phyloP scores from a whole-genome alignment of 2,113 vertebrate species.

The Oncorhynchus tshawytscha region DNA sequence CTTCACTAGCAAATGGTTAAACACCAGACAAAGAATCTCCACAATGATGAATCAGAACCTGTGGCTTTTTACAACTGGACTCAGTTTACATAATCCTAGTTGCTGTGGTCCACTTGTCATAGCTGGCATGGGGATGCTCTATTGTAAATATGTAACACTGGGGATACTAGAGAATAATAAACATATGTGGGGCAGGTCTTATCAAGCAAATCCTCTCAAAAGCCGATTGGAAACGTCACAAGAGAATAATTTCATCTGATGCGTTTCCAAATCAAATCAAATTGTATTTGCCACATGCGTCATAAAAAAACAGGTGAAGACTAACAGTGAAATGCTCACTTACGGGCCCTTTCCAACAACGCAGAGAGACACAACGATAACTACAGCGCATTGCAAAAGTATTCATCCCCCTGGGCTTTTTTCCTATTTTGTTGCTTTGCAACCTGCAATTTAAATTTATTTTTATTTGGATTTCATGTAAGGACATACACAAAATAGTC shows the following conservation, averaged over 20 bases:
- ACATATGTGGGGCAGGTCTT: slow-evolving; percentile 47
- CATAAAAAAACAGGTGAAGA: too few relatives aligned
- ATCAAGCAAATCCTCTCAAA: slow-evolving; percentile 59
- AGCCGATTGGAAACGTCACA: slow-evolving; percentile 50
- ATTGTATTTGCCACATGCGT: too few relatives aligned
- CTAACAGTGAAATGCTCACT: too few relatives aligned
- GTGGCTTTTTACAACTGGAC: background rate
- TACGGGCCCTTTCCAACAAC: too few relatives aligned
- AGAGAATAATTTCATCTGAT: slow-evolving; percentile 34
- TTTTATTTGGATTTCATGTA: too few relatives aligned
- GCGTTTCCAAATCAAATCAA: slow-evolving; percentile 33
- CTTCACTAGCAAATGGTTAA: background rate
- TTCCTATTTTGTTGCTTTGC: too few relatives aligned
- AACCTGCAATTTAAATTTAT: too few relatives aligned
- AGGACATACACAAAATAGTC: too few relatives aligned
- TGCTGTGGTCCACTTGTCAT: slow-evolving; percentile 26
- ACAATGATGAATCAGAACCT: background rate
- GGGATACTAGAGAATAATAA: slow-evolving; percentile 32
- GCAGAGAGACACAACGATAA: too few relatives aligned
- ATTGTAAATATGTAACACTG: slow-evolving; percentile 26
- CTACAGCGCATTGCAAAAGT: too few relatives aligned
- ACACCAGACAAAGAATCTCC: background rate
- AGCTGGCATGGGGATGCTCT: slow-evolving; percentile 33
- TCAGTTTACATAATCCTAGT: slow-evolving; percentile 19
- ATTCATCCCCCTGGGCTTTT: too few relatives aligned